Evolutionary conservation across 1,140 invertebrate species (phyloP), one percentile per base, ranked within the genome.

Genomic region (Drosophila yakuba): DNA sequence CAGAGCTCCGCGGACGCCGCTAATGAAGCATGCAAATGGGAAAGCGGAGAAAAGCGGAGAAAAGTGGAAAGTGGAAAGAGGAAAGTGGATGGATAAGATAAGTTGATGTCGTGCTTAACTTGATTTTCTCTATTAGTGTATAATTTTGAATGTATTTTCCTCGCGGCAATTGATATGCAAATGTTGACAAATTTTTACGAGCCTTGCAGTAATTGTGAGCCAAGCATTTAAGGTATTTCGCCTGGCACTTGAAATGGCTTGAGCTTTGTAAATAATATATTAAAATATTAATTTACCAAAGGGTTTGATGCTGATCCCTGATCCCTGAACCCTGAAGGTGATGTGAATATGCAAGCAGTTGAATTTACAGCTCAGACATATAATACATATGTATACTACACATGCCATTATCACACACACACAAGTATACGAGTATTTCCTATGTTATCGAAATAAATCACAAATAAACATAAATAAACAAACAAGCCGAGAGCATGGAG

Each of bases 381-480:
- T 20, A 20, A 20, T 20, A 20, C 1, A 20, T 20, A 20, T 2
- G 2, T 39, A 55, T 57, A 62, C 62, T 28, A 50, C 68, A 47
- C 38, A 69, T 32, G 32, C 48, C 39, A 78, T 41, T 60, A 57
- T 52, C 55, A 59, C 48, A 56, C 23, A 32, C 55, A 60, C 14
- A 38, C 50, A 57, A 2, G 20, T 20, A 2, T 20, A 20, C 20
- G 61, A 39, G 74, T 89, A 83, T 88, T 83, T 88, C 80, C 88
- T 89, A 80, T 88, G 84, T 89, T 89, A 89, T 89, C 85, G 84
- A 89, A 89, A 89, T 89, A 89, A 89, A 89, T 89, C 84, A 89
- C 84, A 89, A 89, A 89, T 89, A 88, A 88, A 89, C 84, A 88
- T 80, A 89, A 88, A 88, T 89, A 88, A 89, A 88, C 84, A 88